phyloP scores from a whole-genome alignment of 64 coral and sea anemone species.

The Anthopleura sola region DNA sequence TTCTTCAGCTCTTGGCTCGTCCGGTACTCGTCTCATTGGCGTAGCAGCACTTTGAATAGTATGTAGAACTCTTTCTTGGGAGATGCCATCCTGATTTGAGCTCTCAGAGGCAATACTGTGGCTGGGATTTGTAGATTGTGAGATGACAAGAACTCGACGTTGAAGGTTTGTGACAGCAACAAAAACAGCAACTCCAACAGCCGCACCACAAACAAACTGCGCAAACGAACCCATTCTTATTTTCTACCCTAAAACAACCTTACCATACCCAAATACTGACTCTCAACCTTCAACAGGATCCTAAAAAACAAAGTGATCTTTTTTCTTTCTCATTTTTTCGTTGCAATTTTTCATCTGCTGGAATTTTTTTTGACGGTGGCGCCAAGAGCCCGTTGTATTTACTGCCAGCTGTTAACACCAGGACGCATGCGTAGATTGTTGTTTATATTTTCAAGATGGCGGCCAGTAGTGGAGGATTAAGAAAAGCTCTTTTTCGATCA shows the following conservation, averaged over 20 bases:
- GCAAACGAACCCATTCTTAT: conserved; percentile 55
- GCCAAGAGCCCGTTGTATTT: conserved; percentile 34
- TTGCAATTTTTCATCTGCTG: background rate
- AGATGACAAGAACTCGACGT: background rate
- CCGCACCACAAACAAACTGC: conserved; percentile 74
- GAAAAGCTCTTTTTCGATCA: conserved; percentile 83
- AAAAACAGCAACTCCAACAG: conserved; percentile 70
- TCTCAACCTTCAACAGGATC: background rate
- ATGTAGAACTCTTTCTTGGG: conserved; percentile 16
- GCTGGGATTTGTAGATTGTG: background rate
- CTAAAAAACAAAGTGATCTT: background rate
- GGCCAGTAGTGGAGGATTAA: conserved; percentile 34
- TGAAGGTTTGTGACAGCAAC: conserved; percentile 41
- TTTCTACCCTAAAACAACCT: background rate
- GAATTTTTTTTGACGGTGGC: conserved; percentile 47
- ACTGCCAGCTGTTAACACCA: conserved; percentile 10
- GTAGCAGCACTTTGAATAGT: conserved; percentile 71
- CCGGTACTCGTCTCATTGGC: conserved; percentile 44
- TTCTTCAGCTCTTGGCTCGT: conserved; percentile 2
- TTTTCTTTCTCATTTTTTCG: conserved; percentile 9
- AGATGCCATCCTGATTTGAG: background rate
- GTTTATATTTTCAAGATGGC: conserved; percentile 62
- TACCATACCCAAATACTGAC: background rate
- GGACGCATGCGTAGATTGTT: conserved; percentile 43
- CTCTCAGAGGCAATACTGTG: background rate